Conservation (phyloP, 2,113 vertebrate genomes). For the Rhineura floridana region DNA sequence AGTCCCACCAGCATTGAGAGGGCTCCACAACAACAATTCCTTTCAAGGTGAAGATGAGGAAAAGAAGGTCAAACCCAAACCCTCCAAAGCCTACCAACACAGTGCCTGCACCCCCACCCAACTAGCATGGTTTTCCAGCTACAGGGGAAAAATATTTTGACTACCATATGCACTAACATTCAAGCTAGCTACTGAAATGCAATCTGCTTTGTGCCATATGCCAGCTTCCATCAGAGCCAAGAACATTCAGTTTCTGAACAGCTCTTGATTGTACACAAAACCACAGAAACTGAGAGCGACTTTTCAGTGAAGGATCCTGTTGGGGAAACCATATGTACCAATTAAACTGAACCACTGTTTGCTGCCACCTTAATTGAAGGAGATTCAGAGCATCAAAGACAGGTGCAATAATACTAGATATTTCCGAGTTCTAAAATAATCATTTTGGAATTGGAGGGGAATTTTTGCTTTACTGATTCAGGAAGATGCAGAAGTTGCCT, state of each 20-base stretch:
- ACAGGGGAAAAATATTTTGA: conserved; percentile 32
- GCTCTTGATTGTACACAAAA: conserved; percentile 23
- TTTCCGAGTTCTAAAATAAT: background rate
- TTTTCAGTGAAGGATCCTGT: conserved; percentile 11
- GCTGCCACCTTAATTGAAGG: background rate
- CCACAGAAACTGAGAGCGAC: conserved; percentile 12
- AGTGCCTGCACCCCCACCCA: background rate
- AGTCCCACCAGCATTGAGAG: background rate
- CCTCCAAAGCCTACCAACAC: background rate
- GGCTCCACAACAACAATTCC: background rate
- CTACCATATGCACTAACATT: conserved; percentile 57
- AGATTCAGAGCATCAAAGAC: background rate
- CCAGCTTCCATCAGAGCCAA: conserved; percentile 60
- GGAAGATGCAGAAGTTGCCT: background rate
- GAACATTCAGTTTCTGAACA: conserved; percentile 51
- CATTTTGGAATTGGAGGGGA: background rate
- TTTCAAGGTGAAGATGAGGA: background rate
- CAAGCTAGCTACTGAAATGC: conserved; percentile 62
- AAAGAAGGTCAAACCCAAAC: background rate
- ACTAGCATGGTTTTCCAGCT: conserved; percentile 13
- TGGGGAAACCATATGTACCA: conserved; percentile 2
- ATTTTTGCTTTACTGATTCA: background rate
- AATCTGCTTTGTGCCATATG: conserved; percentile 35
- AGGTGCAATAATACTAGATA: background rate
- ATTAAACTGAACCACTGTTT: background rate